Conservation (phyloP, 2,888 invertebrate species). For the Acanthococcus lagerstroemiae region DNA sequence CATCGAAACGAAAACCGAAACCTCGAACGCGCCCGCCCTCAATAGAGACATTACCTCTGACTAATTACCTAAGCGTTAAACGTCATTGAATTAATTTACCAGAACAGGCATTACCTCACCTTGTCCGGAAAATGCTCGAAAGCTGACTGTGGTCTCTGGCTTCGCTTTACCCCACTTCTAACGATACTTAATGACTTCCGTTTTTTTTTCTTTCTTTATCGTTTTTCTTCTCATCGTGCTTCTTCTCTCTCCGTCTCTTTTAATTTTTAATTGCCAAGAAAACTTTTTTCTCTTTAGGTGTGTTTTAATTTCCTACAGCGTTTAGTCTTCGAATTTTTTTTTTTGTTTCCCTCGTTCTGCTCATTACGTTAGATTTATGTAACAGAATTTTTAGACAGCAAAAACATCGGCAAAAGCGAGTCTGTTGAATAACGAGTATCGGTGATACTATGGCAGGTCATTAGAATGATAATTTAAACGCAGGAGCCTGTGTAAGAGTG, state of each 20-base stretch:
- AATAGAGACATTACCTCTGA: conserved; percentile 30
- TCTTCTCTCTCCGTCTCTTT: background rate
- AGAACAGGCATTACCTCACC: conserved; percentile 31
- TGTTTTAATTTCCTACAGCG: too few relatives aligned
- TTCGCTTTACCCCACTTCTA: conserved; percentile 27
- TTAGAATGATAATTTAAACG: too few relatives aligned
- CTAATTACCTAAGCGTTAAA: conserved; percentile 32
- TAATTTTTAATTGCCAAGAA: conserved; percentile 28
- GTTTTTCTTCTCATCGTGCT: background rate
- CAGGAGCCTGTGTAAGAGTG: too few relatives aligned
- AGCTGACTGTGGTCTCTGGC: conserved; percentile 11
- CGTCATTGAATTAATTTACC: conserved; percentile 32
- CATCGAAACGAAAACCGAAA: conserved; percentile 27
- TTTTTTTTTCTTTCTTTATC: conserved; percentile 9
- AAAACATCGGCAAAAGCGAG: too few relatives aligned
- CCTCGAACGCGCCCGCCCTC: conserved; percentile 17
- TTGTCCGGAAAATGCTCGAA: conserved; percentile 12
- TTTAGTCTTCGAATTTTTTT: too few relatives aligned
- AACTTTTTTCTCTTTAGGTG: conserved; percentile 15
- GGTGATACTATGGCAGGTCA: too few relatives aligned
- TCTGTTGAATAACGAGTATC: too few relatives aligned
- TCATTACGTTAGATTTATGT: conserved; percentile 16
- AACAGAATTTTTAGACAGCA: conserved; percentile 13
- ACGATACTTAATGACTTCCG: conserved; percentile 32
- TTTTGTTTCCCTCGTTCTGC: conserved; percentile 1